Percentiles rank a stretch among this genome's conserved stretches.
These are phyloP conservation scores for Pissodes strobi DNA, from an alignment of 1,140 invertebrate genomes.

Conservation along the genomic window DNA sequence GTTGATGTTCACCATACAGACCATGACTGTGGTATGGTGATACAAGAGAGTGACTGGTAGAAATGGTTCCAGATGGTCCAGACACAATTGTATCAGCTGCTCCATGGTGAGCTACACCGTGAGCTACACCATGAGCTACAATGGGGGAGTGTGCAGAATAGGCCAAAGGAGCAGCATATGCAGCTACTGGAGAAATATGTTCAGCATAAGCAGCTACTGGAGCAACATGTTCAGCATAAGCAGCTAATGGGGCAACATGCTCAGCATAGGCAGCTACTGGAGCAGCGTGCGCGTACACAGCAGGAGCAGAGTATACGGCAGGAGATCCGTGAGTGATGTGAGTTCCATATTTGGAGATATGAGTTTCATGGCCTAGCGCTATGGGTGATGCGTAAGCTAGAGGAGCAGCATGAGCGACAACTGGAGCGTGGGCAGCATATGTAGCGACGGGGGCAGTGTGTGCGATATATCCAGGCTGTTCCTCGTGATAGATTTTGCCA, in stretches of 20 bases:
- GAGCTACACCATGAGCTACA: not conserved
- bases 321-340: slow-evolving; percentile 2
- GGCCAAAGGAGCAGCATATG: slow-evolving; percentile 1
- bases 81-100: not conserved
- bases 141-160: not conserved
- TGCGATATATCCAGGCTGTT: slow-evolving; percentile 32
- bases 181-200: too few relatives aligned
- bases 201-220: slow-evolving; percentile 1
- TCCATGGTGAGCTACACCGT: not conserved
- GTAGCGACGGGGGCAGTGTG: slow-evolving; percentile 17
- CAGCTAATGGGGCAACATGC: too few relatives aligned
- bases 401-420: slow-evolving; percentile 19
- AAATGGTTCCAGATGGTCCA: slow-evolving; percentile 1
- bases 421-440: slow-evolving; percentile 21
- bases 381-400: slow-evolving; percentile 8
- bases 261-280: too few relatives aligned
- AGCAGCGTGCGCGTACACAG: too few relatives aligned
- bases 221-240: not conserved
- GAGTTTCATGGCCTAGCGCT: slow-evolving; percentile 1
- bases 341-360: not conserved
- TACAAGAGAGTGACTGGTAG: not conserved
- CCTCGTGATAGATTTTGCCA: slow-evolving; percentile 40
- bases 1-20: not conserved
- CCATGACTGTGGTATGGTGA: too few relatives aligned
- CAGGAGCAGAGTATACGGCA: not conserved